phyloP scores from a whole-genome alignment of 2,113 vertebrate species.

The Pomatostomus ruficeps region DNA sequence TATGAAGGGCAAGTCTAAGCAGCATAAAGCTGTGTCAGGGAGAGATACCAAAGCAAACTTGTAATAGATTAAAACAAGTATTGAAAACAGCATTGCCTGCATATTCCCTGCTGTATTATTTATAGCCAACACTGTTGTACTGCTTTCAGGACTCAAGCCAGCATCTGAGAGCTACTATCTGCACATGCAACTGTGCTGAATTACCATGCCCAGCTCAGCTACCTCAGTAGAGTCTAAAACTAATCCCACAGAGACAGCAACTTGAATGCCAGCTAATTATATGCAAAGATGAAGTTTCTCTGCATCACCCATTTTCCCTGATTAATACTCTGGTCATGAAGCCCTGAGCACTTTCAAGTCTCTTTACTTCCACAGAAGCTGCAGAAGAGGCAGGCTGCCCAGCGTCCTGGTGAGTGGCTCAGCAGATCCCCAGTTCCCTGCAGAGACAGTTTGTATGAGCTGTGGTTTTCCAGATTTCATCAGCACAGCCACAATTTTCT shows the following conservation, averaged over 20 bases:
- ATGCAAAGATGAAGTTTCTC: background rate
- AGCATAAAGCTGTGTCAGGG: background rate
- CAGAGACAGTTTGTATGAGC: background rate
- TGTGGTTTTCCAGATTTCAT: background rate
- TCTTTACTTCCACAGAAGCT: background rate
- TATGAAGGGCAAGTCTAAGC: background rate
- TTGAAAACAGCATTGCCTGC: background rate
- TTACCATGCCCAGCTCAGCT: background rate
- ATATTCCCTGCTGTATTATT: background rate
- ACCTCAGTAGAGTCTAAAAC: background rate
- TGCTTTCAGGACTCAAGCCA: background rate
- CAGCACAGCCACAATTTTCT: background rate
- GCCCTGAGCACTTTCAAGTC: background rate
- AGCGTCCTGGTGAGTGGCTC: background rate
- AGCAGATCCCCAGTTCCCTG: background rate
- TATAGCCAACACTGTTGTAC: background rate
- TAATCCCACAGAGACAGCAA: background rate
- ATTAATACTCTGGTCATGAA: background rate
- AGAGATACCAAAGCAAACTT: slow-evolving; percentile 34
- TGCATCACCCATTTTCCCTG: background rate
- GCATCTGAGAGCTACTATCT: background rate
- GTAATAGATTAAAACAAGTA: background rate
- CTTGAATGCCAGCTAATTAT: background rate
- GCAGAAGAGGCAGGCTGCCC: background rate
- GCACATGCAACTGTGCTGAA: background rate